Conservation (phyloP, 2,113 vertebrate species). For the Syngnathus scovelli region DNA sequence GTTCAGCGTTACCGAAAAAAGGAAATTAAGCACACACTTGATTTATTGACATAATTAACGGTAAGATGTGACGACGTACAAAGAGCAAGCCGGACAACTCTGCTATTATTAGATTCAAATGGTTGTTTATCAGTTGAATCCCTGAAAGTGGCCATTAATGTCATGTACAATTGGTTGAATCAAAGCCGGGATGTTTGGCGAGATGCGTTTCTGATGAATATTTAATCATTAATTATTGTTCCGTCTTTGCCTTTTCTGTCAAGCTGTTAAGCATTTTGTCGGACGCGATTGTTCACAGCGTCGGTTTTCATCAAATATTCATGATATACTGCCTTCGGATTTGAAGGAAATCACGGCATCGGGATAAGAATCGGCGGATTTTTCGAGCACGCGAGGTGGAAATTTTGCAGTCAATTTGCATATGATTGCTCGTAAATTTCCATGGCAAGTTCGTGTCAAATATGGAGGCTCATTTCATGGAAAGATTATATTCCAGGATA, state of each 20-base stretch:
- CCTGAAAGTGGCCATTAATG: not conserved
- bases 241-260: not conserved
- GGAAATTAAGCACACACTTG: slow-evolving; percentile 1
- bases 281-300: not conserved
- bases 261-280: not conserved
- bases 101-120: not conserved
- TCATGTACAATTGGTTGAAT: not conserved
- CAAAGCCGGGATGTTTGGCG: not conserved
- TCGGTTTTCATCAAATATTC: not conserved
- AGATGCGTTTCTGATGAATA: not conserved
- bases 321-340: not conserved
- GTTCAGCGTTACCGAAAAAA: not conserved
- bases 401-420: too few species aligned
- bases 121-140: not conserved
- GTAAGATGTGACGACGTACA: not conserved
- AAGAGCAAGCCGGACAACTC: not conserved
- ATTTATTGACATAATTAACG: not conserved
- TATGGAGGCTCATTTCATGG: too few species aligned
- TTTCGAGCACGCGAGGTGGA: too few species aligned
- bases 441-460: not conserved
- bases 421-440: not conserved
- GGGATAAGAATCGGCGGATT: too few species aligned
- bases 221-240: not conserved
- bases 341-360: not conserved
- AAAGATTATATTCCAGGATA: too few species aligned